Conservation (phyloP, 2,797 vertebrate genomes). For the Alauda arvensis region DNA sequence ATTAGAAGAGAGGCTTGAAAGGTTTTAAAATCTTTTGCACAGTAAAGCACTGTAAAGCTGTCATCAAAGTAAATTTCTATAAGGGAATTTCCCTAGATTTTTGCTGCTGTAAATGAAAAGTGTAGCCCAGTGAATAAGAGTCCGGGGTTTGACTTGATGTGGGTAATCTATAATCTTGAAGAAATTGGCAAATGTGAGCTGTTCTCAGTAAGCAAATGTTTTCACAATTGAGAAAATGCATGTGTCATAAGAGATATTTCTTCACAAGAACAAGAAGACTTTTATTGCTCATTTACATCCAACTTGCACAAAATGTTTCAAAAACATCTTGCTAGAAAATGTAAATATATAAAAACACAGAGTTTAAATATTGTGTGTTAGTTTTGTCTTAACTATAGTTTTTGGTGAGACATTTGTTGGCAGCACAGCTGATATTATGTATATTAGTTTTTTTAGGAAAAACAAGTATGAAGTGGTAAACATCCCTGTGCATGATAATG, state of each 20-base stretch:
- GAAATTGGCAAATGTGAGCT: background rate
- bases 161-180: background rate
- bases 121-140: background rate
- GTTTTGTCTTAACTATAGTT: background rate
- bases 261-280: constrained; percentile 2
- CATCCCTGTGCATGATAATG: background rate
- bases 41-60: background rate
- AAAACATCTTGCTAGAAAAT: constrained; percentile 6
- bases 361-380: background rate
- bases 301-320: constrained; percentile 28
- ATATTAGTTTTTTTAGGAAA: background rate
- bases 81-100: background rate
- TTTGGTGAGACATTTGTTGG: background rate
- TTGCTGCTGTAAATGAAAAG: background rate
- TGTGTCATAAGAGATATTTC: constrained; percentile 25
- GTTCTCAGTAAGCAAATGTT: constrained; percentile 29
- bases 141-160: background rate
- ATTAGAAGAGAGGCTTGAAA: background rate
- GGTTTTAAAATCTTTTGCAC: background rate
- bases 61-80: background rate
- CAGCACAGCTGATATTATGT: background rate
- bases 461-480: background rate
- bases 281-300: constrained; percentile 41
- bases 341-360: constrained; percentile 12
- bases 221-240: constrained; percentile 19